phyloP scores from a whole-genome alignment of 2,797 vertebrate species.

The Percopsis omiscomaycus region DNA sequence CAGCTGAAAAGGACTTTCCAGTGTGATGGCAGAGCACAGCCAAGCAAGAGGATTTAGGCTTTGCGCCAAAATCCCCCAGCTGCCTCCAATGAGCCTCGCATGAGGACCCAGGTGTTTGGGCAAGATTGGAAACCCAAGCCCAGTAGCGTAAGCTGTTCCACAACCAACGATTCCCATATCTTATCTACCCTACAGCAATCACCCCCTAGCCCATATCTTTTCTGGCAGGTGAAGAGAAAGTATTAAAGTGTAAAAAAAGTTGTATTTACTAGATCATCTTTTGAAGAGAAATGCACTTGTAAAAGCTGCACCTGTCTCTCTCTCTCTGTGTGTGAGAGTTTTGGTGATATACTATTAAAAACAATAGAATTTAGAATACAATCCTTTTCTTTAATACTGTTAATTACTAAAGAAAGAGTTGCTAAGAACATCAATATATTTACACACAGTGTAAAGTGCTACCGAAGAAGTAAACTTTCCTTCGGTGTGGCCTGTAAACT shows the following conservation, averaged over 20 bases:
- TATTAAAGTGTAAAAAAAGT: conserved; percentile 29
- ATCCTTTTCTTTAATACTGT: too few relatives aligned
- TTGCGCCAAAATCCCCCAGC: conserved; percentile 57
- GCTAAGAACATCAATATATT: too few relatives aligned
- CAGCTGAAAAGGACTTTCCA: conserved; percentile 67
- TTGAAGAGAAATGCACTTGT: conserved; percentile 4
- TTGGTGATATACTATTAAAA: conserved; percentile 6
- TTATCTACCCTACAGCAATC: conserved; percentile 32
- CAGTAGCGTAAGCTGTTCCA: conserved; percentile 56
- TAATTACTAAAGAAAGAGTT: too few relatives aligned
- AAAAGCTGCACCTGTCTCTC: conserved; percentile 10
- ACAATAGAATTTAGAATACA: background rate
- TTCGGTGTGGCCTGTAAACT: too few relatives aligned
- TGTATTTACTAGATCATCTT: conserved; percentile 3
- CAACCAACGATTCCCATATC: conserved; percentile 41
- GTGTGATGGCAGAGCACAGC: conserved; percentile 59
- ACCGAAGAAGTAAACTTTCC: too few relatives aligned
- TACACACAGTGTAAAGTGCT: too few relatives aligned
- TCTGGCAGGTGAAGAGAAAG: conserved; percentile 30
- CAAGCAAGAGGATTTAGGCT: conserved; percentile 63
- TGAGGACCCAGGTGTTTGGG: conserved; percentile 71
- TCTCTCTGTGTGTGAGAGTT: conserved; percentile 18
- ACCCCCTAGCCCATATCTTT: conserved; percentile 32
- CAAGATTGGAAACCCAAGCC: conserved; percentile 66
- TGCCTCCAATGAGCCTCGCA: conserved; percentile 63